Evolutionary conservation across 2,797 vertebrate species (phyloP).

Genomic region (Coregonus ussuriensis): DNA sequence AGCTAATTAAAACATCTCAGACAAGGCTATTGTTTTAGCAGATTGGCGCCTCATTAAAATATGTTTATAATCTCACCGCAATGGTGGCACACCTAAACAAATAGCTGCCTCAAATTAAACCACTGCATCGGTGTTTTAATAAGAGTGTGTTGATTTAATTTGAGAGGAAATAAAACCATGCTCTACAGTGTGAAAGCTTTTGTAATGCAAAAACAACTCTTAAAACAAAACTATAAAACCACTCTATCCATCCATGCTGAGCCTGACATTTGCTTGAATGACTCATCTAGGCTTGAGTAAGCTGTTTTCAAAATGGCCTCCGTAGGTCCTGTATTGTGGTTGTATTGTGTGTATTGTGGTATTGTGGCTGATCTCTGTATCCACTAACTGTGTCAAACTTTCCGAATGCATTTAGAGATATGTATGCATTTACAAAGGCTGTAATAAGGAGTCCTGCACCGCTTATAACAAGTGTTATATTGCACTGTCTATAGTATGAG

Average conservation of each 20-base stretch:
- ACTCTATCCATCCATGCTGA: not conserved
- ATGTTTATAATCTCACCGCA: constrained; percentile 42
- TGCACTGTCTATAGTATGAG: not conserved
- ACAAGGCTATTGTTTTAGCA: constrained; percentile 45
- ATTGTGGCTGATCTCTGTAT: not conserved
- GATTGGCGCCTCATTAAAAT: constrained; percentile 52
- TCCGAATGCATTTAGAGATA: not conserved
- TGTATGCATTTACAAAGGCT: too few species aligned
- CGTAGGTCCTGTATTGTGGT: not conserved
- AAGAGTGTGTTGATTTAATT: constrained; percentile 45
- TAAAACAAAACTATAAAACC: not conserved
- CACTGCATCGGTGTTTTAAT: constrained; percentile 43
- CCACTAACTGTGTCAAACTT: not conserved
- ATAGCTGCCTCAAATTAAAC: constrained; percentile 58
- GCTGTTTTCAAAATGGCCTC: not conserved
- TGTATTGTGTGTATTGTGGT: not conserved
- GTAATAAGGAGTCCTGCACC: not conserved
- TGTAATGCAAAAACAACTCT: constrained; percentile 54
- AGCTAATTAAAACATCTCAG: constrained; percentile 16
- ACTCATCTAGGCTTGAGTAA: not conserved
- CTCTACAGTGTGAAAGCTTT: constrained; percentile 30
- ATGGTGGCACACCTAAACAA: constrained; percentile 52
- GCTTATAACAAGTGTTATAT: not conserved
- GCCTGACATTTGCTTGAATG: not conserved
- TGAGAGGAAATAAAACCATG: constrained; percentile 37